Conservation (phyloP, 2,113 vertebrate genomes). For the Neogale vison region DNA sequence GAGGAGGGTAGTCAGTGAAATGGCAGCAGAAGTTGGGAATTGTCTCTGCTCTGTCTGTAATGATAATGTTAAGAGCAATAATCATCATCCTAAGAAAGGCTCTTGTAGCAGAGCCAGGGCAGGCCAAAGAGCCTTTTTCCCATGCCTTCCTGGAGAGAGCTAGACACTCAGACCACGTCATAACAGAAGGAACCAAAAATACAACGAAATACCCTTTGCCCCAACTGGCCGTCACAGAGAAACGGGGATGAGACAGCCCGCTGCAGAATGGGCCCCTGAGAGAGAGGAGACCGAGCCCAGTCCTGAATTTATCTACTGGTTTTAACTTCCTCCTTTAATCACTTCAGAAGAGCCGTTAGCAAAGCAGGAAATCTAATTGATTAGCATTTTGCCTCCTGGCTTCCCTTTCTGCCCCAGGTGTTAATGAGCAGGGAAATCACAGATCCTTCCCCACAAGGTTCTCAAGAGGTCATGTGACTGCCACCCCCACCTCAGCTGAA, state of each 20-base stretch:
- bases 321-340: neutral
- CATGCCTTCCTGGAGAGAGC: conserved; percentile 21
- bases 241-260: neutral
- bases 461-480: neutral
- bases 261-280: neutral
- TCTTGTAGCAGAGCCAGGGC: neutral
- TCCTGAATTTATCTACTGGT: neutral
- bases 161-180: neutral
- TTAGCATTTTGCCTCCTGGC: neutral
- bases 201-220: neutral
- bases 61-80: neutral
- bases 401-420: neutral
- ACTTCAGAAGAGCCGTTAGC: neutral
- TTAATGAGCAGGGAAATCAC: neutral
- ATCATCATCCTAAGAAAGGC: neutral
- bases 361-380: conserved; percentile 1
- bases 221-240: neutral
- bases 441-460: neutral
- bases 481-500: neutral
- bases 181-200: conserved; percentile 41
- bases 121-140: neutral
- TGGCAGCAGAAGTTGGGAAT: neutral
- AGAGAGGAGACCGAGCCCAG: neutral
- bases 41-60: neutral
- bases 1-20: neutral